Conservation (phyloP, 2,113 vertebrate species). For the Phasianus colchicus region DNA sequence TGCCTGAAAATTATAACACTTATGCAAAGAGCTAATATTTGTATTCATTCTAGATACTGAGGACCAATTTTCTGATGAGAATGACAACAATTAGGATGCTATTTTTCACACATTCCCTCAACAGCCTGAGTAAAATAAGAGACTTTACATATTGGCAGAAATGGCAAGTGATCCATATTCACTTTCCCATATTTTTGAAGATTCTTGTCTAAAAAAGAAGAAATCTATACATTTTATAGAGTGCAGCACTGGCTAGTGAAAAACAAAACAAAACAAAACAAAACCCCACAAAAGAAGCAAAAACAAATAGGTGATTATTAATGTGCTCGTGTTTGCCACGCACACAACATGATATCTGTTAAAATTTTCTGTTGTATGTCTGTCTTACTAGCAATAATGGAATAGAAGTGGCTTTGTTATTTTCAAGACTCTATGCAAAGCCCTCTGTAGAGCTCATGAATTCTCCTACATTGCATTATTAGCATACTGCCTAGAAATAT, state of each 20-base stretch:
- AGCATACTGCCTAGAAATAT: not conserved
- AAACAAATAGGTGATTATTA: not conserved
- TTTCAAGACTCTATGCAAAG: not conserved
- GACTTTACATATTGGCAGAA: not conserved
- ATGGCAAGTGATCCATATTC: not conserved
- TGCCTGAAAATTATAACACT: conserved; percentile 23
- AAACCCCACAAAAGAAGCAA: not conserved
- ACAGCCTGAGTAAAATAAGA: not conserved
- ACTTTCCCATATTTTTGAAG: not conserved
- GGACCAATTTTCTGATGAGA: conserved; percentile 13
- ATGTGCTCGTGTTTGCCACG: not conserved
- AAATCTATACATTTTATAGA: not conserved
- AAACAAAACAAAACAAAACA: not conserved
- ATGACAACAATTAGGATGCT: not conserved
- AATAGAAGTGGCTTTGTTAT: not conserved
- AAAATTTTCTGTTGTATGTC: not conserved
- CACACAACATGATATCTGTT: not conserved
- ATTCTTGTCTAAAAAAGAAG: not conserved
- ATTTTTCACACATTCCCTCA: not conserved
- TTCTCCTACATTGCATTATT: not conserved
- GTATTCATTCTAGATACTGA: not conserved
- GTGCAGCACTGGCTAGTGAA: not conserved
- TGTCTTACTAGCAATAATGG: not conserved
- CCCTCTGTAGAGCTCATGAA: not conserved
- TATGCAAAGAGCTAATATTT: conserved; percentile 21